Base-by-base conservation (phyloP, 1,140 invertebrate genomes). In the Helicoverpa armigera region DNA sequence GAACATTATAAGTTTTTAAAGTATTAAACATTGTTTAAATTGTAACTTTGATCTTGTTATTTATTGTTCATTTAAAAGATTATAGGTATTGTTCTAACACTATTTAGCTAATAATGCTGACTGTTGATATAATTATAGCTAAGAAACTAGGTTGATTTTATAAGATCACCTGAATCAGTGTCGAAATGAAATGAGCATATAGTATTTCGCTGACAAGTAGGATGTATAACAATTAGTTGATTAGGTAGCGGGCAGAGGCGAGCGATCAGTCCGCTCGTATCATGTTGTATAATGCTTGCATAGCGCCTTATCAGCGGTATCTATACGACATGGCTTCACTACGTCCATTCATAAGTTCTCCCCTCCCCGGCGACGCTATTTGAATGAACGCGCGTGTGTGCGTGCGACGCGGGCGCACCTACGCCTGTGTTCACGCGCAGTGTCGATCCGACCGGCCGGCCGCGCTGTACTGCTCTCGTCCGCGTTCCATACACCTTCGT, bases 271-370 rank as follows among this genome's bases (percentile, higher is more conserved):
- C 18, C 51, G 61, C 70, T 50, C 76, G 80, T 84, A 86, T 87
- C 83, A 76, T 74, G 79, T 82, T 86, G 76, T 86, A 86, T 87
- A 85, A 87, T 84, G 85, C 79, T 84, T 79, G 87, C 87, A 86
- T 82, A 86, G 85, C 87, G 86, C 84, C 85, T 93, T 93, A 93
- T 93, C 92, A 94, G 86, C 87, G 89, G 83, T 92, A 94, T 94
- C 91, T 90, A 82, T 87, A 88, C 88, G 87, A 83, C 87, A 86
- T 79, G 79, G 86, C 87, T 85, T 83, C 92, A 93, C 92, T 94
- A 94, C 91, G 92, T 92, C 90, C 93, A 94, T 94, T 94, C 91
- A 94, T 94, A 88, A 92, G 87, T 82, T 60, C 88, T 76, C 92
- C 91, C 91, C 90, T n/a, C 91, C 91, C 83, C 78, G 58, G 31